Percentiles rank a stretch among this genome's conserved stretches.
Conservation (phyloP, 2,797 vertebrate species). For the Neoniphon sammara region DNA sequence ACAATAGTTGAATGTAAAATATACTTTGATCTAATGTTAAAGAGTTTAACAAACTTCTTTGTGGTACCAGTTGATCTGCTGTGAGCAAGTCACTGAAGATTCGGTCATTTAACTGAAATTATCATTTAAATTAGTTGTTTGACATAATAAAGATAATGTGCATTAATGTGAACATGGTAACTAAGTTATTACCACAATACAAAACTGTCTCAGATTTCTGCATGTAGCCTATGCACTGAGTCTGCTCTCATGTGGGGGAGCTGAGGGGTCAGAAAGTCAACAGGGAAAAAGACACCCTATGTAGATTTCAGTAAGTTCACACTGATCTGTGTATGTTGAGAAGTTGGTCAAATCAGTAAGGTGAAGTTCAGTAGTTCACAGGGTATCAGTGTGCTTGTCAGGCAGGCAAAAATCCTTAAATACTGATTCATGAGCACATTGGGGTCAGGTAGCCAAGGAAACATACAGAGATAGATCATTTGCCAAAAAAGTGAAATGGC, state of each 20-base stretch:
- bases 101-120: too few species aligned
- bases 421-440: background rate
- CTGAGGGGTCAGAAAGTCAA: background rate
- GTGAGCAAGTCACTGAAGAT: too few species aligned
- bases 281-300: too few species aligned
- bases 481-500: background rate
- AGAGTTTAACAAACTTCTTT: too few species aligned
- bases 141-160: background rate
- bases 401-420: background rate
- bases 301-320: background rate
- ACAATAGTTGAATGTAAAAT: too few species aligned
- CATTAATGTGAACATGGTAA: too few species aligned
- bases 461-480: background rate
- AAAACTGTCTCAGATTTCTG: background rate
- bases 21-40: background rate
- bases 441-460: background rate
- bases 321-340: slow-evolving; percentile 1
- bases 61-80: background rate
- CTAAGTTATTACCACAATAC: slow-evolving; percentile 3
- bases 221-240: background rate
- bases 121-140: background rate
- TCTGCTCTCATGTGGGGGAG: background rate
- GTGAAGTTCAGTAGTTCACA: background rate
- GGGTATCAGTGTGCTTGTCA: background rate
- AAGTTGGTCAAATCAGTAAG: background rate